A percentile compares a stretch with the other conserved stretches of the same genome.
These are phyloP conservation scores for Penaeus japonicus DNA, from an alignment of 1,140 invertebrate genomes.

Conservation along the genomic window DNA sequence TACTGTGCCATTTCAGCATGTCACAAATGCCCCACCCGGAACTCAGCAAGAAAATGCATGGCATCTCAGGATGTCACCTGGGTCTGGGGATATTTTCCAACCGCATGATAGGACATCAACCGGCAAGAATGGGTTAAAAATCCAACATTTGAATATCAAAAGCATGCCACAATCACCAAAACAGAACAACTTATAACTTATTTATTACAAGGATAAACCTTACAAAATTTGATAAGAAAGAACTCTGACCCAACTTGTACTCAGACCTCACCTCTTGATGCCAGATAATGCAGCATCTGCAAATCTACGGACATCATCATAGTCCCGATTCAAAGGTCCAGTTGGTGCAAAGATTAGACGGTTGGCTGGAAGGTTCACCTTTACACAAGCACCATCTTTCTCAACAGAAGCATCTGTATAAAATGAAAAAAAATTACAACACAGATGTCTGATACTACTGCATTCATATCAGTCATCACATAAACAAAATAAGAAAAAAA, in stretches of 20 bases:
- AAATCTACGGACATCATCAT: constrained; percentile 56
- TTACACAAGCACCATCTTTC: constrained; percentile 66
- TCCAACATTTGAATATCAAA: no score
- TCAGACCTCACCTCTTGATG: constrained; percentile 8
- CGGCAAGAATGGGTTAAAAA: no score
- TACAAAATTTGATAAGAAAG: neutral
- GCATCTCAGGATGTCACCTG: no score
- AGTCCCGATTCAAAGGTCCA: constrained; percentile 51
- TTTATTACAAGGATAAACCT: neutral
- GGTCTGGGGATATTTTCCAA: no score
- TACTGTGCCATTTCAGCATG: no score
- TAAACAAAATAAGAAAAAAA: constrained; percentile 68
- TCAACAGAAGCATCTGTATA: constrained; percentile 71
- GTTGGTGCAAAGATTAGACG: constrained; percentile 54
- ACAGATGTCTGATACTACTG: no score
- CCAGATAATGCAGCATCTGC: constrained; percentile 53
- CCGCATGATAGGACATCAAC: no score
- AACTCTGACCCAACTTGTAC: neutral
- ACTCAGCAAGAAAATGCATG: no score
- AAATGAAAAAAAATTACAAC: constrained; percentile 67
- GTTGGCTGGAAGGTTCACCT: constrained; percentile 23
- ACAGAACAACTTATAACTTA: no score
- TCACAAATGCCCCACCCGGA: no score
- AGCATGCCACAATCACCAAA: no score
- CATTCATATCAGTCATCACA: constrained; percentile 73